Base-by-base conservation (phyloP, 2,113 vertebrate genomes). In the Hypocryptadius cinnamomeus region DNA sequence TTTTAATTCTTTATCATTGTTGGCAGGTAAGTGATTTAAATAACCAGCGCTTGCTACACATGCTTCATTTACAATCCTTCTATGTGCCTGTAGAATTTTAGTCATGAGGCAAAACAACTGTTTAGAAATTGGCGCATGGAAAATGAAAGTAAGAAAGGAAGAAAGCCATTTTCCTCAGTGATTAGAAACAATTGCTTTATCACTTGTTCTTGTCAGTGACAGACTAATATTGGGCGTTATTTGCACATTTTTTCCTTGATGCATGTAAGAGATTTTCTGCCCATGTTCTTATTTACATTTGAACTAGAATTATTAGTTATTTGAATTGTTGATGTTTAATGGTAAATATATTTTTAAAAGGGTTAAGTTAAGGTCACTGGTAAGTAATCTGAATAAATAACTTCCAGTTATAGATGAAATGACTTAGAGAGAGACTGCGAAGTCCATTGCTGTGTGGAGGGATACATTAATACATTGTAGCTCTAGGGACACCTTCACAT, bases 371-470 rank as follows among this genome's bases (percentile, higher is more conserved):
- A 83, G 35, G 64, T 85, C 30, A 40, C 2, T 78, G 42, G 37
- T 87, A 91, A 87, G 33, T 78, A 92, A 91, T 89, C 44, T 71
- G 76, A 78, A 93, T 68, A 91, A 87, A 93, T 73, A 93, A 91
- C 44, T 30, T 53, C 59, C 64, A 77, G 56, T 87, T 82, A 89
- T 24, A 77, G 27, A 9, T 54, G 77, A 72, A 89, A 64, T 82
- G n/a, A 79, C 30, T 90, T 5, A 2, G 11, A 93, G 47, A 83
- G 50, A 64, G 17, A 37, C 51, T 50, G 23, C 33, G 56, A 85
- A 79, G 54, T 89, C 74, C 82, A 64, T 53, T 64, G 71, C 13
- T 0, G 4, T 77, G 68, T 21, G 64, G 8, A 66, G 63, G 35
- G 35, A 48, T 27, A 53, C 8, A 88, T 71, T 80, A 93, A 90